These are phyloP conservation scores for Camptogramma bilineatum DNA, from an alignment of 2,888 invertebrate species.

Conservation along the genomic window DNA sequence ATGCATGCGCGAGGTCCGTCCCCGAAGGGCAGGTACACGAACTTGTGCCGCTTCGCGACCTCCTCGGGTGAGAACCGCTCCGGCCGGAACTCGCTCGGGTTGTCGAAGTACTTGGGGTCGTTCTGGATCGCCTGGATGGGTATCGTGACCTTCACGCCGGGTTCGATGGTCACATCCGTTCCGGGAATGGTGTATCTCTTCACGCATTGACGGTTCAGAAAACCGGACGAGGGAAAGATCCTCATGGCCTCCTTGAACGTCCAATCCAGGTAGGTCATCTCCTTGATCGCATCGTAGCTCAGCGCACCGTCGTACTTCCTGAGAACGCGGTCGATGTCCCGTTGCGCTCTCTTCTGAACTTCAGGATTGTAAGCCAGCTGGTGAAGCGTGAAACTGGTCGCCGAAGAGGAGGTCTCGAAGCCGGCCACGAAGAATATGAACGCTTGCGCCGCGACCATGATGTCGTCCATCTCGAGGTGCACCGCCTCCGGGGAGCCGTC, in stretches of 20 bases:
- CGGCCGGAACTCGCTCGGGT: conserved; percentile 61
- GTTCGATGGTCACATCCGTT: conserved; percentile 55
- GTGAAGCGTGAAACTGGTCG: conserved; percentile 68
- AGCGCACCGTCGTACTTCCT: conserved; percentile 54
- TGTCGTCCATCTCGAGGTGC: conserved; percentile 57
- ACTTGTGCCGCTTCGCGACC: conserved; percentile 51
- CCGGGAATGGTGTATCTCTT: conserved; percentile 55
- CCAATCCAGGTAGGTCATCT: conserved; percentile 70
- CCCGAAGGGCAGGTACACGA: conserved; percentile 69
- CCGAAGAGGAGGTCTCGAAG: conserved; percentile 78
- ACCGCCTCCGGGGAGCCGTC: conserved; percentile 54
- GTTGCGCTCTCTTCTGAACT: conserved; percentile 60
- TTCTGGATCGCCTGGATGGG: conserved; percentile 56
- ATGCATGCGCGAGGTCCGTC: conserved; percentile 70
- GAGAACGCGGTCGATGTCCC: conserved; percentile 61
- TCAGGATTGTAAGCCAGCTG: conserved; percentile 65
- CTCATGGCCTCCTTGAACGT: conserved; percentile 66
- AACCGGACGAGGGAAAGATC: conserved; percentile 60
- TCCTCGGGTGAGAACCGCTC: conserved; percentile 62
- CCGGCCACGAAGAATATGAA: conserved; percentile 77
- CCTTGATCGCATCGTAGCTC: conserved; percentile 65
- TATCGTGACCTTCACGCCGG: conserved; percentile 40
- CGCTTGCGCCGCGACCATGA: conserved; percentile 60
- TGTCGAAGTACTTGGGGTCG: conserved; percentile 63
- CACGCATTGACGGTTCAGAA: conserved; percentile 53